Percentiles rank a stretch among this genome's conserved stretches.
These are phyloP conservation scores for Neolamprologus kungweensis DNA, from an alignment of 2,113 vertebrate species.

Conservation along the genomic window DNA sequence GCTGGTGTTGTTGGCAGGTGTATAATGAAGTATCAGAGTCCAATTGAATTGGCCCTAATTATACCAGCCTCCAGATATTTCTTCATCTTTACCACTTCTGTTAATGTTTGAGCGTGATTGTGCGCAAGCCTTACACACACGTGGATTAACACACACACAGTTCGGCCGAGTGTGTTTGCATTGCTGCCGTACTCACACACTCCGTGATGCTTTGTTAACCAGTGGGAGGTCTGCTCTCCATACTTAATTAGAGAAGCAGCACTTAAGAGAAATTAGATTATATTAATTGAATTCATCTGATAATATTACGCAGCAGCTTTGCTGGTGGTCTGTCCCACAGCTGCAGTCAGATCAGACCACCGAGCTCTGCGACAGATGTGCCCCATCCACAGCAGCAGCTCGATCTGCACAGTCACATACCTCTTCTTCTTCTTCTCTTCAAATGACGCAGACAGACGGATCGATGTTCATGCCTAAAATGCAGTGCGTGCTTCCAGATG, in stretches of 20 bases:
- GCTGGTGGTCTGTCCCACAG: slow-evolving; percentile 12
- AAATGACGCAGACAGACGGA: neutral
- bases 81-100: slow-evolving; percentile 62
- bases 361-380: neutral
- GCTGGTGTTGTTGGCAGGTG: slow-evolving; percentile 69
- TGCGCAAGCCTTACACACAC: neutral
- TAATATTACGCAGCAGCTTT: slow-evolving; percentile 68
- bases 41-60: slow-evolving; percentile 74
- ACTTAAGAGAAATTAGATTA: slow-evolving; percentile 92
- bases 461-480: neutral
- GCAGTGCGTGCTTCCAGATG: neutral
- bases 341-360: neutral
- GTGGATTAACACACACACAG: neutral
- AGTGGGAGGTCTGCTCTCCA: slow-evolving; percentile 63
- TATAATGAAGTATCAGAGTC: slow-evolving; percentile 73
- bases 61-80: slow-evolving; percentile 70
- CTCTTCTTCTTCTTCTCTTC: no score
- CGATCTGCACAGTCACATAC: neutral
- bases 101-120: slow-evolving; percentile 1
- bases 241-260: slow-evolving; percentile 87
- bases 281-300: slow-evolving; percentile 89
- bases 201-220: slow-evolving; percentile 67
- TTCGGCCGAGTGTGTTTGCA: neutral
- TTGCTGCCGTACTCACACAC: neutral
- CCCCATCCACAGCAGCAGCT: neutral